phyloP scores from a whole-genome alignment of 2,113 vertebrate species.

The Lontra canadensis region DNA sequence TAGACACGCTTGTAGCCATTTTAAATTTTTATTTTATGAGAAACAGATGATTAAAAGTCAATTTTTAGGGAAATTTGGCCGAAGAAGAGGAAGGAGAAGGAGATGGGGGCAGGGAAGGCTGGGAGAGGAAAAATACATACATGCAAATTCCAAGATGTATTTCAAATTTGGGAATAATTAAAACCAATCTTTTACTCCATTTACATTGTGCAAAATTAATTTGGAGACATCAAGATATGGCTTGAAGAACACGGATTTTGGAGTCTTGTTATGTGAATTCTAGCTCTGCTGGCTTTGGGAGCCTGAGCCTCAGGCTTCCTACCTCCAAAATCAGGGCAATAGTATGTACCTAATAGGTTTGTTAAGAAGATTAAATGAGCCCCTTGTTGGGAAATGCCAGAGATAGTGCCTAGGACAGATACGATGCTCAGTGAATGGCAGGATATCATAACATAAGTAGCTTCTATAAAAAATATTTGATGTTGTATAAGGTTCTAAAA shows the following conservation, averaged over 20 bases:
- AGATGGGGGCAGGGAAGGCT: background rate
- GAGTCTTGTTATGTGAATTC: background rate
- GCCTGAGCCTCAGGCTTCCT: background rate
- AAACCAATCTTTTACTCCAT: background rate
- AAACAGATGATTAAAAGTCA: constrained; percentile 21
- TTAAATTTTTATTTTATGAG: constrained; percentile 7
- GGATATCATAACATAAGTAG: background rate
- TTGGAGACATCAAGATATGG: background rate
- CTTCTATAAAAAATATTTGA: background rate
- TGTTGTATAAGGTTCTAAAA: background rate
- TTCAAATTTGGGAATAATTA: background rate
- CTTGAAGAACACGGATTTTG: background rate
- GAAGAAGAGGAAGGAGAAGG: background rate
- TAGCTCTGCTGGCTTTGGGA: background rate
- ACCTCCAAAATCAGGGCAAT: background rate
- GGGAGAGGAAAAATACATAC: background rate
- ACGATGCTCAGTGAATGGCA: background rate
- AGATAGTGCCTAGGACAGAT: background rate
- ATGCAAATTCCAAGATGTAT: background rate
- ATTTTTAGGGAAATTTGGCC: background rate
- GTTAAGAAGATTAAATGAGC: constrained; percentile 20
- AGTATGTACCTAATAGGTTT: background rate
- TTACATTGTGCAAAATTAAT: constrained; percentile 3
- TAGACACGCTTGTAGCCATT: background rate
- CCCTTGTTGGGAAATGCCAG: background rate